These are phyloP conservation scores for Drosophila leonis DNA, from an alignment of 2,888 invertebrate genomes.

Conservation along the genomic window DNA sequence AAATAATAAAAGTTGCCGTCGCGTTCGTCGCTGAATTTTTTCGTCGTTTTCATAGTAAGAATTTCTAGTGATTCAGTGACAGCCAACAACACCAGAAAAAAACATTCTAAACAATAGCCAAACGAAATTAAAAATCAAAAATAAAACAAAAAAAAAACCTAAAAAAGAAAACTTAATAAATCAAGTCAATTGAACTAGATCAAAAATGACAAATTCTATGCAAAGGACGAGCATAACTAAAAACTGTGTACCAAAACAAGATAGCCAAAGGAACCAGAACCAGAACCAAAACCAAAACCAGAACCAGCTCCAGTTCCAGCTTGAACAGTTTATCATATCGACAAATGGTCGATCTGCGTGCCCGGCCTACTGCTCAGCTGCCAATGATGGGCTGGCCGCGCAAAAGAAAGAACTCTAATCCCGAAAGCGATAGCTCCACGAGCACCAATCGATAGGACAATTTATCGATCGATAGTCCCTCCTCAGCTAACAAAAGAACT, in stretches of 20 bases:
- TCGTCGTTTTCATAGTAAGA: conserved; percentile 11
- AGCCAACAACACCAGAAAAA: not conserved
- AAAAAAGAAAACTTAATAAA: not conserved
- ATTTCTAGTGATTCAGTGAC: conserved; percentile 28
- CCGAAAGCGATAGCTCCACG: conserved; percentile 34
- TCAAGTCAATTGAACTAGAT: conserved; percentile 26
- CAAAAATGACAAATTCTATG: conserved; percentile 68
- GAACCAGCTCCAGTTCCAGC: not conserved
- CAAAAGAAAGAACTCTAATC: conserved; percentile 78
- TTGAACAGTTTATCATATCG: conserved; percentile 4
- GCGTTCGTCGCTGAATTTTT: conserved; percentile 7
- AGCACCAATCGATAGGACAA: conserved; percentile 41
- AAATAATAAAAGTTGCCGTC: conserved; percentile 7
- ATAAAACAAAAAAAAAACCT: not conserved
- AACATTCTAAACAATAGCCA: not conserved
- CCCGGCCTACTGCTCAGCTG: conserved; percentile 36
- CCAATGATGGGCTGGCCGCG: conserved; percentile 81
- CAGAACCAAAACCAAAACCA: not conserved
- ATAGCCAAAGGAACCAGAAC: conserved; percentile 14
- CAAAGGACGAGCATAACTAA: conserved; percentile 42
- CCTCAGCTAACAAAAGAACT: conserved; percentile 5
- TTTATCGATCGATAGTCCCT: conserved; percentile 11
- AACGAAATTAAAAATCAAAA: not conserved
- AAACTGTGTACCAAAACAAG: conserved; percentile 39
- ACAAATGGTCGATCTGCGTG: conserved; percentile 35